Conservation (phyloP, 1,140 invertebrate genomes). For the Magallana gigas region DNA sequence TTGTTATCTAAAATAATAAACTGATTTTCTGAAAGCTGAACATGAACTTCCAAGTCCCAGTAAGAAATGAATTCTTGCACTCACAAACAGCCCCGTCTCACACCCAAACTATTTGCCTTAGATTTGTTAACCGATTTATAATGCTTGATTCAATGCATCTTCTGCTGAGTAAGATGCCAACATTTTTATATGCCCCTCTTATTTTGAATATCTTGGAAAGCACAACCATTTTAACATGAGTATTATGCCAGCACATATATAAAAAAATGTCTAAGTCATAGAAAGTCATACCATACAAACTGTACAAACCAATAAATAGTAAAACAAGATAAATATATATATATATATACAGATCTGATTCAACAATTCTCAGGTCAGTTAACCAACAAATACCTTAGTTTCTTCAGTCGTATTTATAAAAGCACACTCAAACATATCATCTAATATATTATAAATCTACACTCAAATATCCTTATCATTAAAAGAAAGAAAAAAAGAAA, state of each 20-base stretch:
- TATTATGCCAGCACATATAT: constrained; percentile 21
- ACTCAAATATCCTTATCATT: constrained; percentile 1
- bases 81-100: no score
- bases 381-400: background rate
- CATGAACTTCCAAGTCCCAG: no score
- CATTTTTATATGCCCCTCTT: background rate
- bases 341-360: constrained; percentile 19
- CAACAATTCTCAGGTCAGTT: background rate
- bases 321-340: background rate
- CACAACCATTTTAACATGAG: constrained; percentile 37
- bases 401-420: background rate
- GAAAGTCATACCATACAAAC: constrained; percentile 11
- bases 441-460: constrained; percentile 2
- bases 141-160: no score
- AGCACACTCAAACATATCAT: constrained; percentile 1
- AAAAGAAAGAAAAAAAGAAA: background rate
- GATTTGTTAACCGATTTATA: no score
- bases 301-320: constrained; percentile 12
- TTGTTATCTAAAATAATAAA: no score
- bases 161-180: no score
- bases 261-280: background rate
- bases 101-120: no score
- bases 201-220: background rate
- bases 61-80: no score
- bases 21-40: no score